These are phyloP conservation scores for Mastacembelus armatus DNA, from an alignment of 2,797 vertebrate genomes.

Conservation along the genomic window DNA sequence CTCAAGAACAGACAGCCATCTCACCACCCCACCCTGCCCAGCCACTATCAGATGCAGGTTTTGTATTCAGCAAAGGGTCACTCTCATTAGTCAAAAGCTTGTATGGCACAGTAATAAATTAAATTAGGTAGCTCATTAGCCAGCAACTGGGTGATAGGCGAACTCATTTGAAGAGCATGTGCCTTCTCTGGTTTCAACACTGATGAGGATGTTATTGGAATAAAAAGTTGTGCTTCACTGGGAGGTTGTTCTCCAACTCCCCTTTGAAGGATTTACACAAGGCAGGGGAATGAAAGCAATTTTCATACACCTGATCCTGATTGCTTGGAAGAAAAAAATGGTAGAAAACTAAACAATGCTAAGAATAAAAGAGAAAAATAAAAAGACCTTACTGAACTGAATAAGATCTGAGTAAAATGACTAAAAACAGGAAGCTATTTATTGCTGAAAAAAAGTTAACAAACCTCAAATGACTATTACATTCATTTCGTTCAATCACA, in stretches of 20 bases:
- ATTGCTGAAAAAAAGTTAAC: neutral
- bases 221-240: slow-evolving; percentile 32
- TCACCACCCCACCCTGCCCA: slow-evolving; percentile 1
- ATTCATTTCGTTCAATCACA: neutral
- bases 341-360: slow-evolving; percentile 9
- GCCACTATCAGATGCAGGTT: slow-evolving; percentile 48
- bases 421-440: neutral
- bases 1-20: slow-evolving; percentile 4
- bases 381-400: slow-evolving; percentile 2
- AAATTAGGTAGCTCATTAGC: slow-evolving; percentile 78
- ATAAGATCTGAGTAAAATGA: neutral
- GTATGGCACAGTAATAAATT: slow-evolving; percentile 71
- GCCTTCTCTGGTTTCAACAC: slow-evolving; percentile 57
- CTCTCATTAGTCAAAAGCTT: slow-evolving; percentile 74
- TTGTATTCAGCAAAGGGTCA: slow-evolving; percentile 67
- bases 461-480: neutral
- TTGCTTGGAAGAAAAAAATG: slow-evolving; percentile 11
- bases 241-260: slow-evolving; percentile 34
- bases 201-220: slow-evolving; percentile 54
- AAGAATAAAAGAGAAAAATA: slow-evolving; percentile 20
- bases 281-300: slow-evolving; percentile 42
- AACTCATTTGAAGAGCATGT: slow-evolving; percentile 65
- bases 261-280: slow-evolving; percentile 47
- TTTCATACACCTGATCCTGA: slow-evolving; percentile 40
- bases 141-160: slow-evolving; percentile 56